These are phyloP conservation scores for Copsychus sechellarum DNA, from an alignment of 2,113 vertebrate species.

Conservation along the genomic window DNA sequence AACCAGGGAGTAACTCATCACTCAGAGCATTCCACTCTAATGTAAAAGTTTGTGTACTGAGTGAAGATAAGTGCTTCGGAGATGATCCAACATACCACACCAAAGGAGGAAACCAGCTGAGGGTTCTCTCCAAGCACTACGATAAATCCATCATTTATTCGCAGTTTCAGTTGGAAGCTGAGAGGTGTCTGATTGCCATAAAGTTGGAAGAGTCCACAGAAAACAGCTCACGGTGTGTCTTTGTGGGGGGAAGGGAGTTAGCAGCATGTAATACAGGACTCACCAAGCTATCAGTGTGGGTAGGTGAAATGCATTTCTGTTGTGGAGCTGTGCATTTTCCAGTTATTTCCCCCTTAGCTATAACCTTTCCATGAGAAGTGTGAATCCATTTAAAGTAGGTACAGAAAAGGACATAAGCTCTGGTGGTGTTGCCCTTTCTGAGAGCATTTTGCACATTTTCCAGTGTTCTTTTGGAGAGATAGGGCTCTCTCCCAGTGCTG, in stretches of 20 bases:
- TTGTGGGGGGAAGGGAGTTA: not conserved
- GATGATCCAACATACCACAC: not conserved
- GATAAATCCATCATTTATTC: not conserved
- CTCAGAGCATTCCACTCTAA: not conserved
- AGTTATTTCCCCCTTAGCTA: not conserved
- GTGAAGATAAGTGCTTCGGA: not conserved
- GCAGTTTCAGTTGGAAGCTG: not conserved
- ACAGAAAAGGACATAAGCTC: not conserved
- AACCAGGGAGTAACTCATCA: not conserved
- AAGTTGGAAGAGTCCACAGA: not conserved
- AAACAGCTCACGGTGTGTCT: not conserved
- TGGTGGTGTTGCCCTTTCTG: not conserved
- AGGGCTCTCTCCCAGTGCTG: not conserved
- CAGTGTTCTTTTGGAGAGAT: not conserved
- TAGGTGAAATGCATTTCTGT: not conserved
- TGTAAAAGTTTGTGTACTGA: not conserved
- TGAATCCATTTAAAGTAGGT: not conserved
- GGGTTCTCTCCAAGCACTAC: not conserved
- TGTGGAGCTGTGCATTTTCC: not conserved
- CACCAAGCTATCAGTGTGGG: not conserved
- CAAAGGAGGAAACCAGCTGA: not conserved
- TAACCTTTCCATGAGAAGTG: not conserved
- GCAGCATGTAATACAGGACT: not conserved
- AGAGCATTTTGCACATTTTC: not conserved
- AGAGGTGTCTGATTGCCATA: not conserved